These are phyloP conservation scores for Eospalax fontanierii DNA, from an alignment of 2,797 vertebrate genomes.

Conservation along the genomic window DNA sequence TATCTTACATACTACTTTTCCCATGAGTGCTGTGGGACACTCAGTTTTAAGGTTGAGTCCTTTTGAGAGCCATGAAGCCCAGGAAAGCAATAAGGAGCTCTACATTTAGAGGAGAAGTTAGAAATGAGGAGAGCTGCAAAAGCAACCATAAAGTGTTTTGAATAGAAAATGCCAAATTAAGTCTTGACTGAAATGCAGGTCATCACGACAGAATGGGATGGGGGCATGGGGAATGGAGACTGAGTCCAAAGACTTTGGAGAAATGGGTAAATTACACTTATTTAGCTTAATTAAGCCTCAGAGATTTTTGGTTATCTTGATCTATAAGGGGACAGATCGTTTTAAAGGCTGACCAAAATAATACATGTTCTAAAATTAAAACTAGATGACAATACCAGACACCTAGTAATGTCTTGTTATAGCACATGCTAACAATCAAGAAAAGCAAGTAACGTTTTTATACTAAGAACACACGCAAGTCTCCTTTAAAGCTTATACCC, in stretches of 20 bases:
- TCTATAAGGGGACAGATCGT: neutral
- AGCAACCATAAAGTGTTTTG: neutral
- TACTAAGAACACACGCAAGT: neutral
- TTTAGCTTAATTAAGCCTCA: neutral
- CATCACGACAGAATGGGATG: neutral
- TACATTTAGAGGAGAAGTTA: neutral
- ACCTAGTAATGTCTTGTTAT: conserved; percentile 46
- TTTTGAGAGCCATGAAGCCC: neutral
- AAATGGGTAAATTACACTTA: neutral
- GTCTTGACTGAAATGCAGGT: neutral
- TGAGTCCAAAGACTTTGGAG: too few species aligned
- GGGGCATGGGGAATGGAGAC: neutral
- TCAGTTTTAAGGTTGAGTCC: neutral
- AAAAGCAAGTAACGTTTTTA: conserved; percentile 67
- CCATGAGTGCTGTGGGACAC: neutral
- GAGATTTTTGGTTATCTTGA: neutral
- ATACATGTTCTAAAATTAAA: conserved; percentile 24
- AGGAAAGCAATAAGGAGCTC: neutral
- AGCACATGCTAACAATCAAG: conserved; percentile 57
- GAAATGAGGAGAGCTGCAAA: neutral
- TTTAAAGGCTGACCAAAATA: conserved; percentile 32
- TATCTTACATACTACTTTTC: neutral
- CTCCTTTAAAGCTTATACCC: conserved; percentile 39
- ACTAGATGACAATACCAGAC: neutral
- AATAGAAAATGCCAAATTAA: conserved; percentile 35